phyloP scores from a whole-genome alignment of 1,140 invertebrate species.

The Camponotus pennsylvanicus region DNA sequence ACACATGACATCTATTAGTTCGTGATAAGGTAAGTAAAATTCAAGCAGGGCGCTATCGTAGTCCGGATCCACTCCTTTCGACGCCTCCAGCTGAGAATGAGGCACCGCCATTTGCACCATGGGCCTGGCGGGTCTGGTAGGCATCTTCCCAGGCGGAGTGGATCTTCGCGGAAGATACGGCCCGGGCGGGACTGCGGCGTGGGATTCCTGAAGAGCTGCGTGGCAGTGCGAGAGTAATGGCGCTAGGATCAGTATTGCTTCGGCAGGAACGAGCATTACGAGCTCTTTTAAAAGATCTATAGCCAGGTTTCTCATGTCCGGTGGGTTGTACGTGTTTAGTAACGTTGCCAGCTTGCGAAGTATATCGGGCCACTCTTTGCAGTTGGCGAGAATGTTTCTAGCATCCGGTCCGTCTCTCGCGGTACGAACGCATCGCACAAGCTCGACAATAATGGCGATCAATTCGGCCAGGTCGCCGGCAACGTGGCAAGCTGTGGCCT shows the following conservation, averaged over 20 bases:
- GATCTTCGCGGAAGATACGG: slow-evolving; percentile 91
- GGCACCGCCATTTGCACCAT: slow-evolving; percentile 96
- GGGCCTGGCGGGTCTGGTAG: slow-evolving; percentile 90
- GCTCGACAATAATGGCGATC: slow-evolving; percentile 91
- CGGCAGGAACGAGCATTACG: slow-evolving; percentile 93
- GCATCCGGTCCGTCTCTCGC: slow-evolving; percentile 89
- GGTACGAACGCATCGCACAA: slow-evolving; percentile 90
- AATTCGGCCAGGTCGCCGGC: slow-evolving; percentile 94
- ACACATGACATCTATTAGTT: slow-evolving; percentile 95
- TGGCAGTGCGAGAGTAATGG: slow-evolving; percentile 95
- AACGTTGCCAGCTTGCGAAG: slow-evolving; percentile 94
- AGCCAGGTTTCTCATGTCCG: slow-evolving; percentile 92
- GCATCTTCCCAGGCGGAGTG: slow-evolving; percentile 87
- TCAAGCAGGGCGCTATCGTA: slow-evolving; percentile 92
- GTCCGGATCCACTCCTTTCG: slow-evolving; percentile 91
- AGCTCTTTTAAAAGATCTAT: slow-evolving; percentile 95
- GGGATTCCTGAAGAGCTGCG: slow-evolving; percentile 92
- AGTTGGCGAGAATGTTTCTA: slow-evolving; percentile 88
- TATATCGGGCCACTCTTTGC: slow-evolving; percentile 95
- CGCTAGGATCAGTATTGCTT: slow-evolving; percentile 93
- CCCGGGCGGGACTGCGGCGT: slow-evolving; percentile 90
- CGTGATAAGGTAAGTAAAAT: slow-evolving; percentile 94
- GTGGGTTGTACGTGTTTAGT: slow-evolving; percentile 96
- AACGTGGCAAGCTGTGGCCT: slow-evolving; percentile 96
- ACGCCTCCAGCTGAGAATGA: slow-evolving; percentile 90